Evolutionary conservation across 1,140 invertebrate species (phyloP).

Genomic region (Drosophila athabasca): DNA sequence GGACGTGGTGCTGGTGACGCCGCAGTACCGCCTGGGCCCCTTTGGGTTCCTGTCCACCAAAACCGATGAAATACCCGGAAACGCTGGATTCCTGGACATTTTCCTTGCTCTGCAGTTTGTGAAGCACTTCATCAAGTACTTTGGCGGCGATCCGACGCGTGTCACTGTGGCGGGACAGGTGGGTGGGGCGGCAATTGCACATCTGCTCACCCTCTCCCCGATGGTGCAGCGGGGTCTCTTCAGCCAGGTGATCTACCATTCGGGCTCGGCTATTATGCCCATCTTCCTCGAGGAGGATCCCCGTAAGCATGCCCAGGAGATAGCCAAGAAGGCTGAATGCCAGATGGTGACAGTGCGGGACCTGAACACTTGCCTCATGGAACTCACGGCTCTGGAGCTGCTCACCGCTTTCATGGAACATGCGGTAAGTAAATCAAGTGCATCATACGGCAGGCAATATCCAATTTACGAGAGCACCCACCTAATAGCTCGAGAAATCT

Average conservation of each 20-base stretch:
- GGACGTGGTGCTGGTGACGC: conserved; percentile 90
- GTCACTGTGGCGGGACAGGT: conserved; percentile 87
- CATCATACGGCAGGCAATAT: not conserved
- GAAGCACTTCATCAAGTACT: conserved; percentile 86
- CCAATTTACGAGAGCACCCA: not conserved
- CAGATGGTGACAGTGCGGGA: conserved; percentile 74
- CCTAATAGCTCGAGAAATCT: conserved; percentile 70
- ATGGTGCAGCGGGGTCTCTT: conserved; percentile 78
- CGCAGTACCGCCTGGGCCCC: conserved; percentile 90
- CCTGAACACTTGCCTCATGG: conserved; percentile 75
- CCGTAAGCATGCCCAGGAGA: conserved; percentile 73
- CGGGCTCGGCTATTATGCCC: conserved; percentile 80
- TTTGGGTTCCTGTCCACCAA: conserved; percentile 85
- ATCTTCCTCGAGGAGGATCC: conserved; percentile 79
- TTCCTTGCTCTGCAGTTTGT: conserved; percentile 87
- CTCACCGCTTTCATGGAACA: conserved; percentile 78
- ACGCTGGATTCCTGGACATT: conserved; percentile 88
- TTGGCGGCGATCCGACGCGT: conserved; percentile 87
- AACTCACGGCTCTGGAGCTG: conserved; percentile 67
- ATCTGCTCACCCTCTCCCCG: conserved; percentile 84
- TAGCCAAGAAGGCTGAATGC: conserved; percentile 70
- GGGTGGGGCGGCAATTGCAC: conserved; percentile 85
- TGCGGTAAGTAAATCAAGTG: conserved; percentile 51
- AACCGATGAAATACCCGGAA: conserved; percentile 86
- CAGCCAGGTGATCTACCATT: conserved; percentile 79